Conservation (phyloP, 2,888 invertebrate genomes). For the Steinernema hermaphroditum region DNA sequence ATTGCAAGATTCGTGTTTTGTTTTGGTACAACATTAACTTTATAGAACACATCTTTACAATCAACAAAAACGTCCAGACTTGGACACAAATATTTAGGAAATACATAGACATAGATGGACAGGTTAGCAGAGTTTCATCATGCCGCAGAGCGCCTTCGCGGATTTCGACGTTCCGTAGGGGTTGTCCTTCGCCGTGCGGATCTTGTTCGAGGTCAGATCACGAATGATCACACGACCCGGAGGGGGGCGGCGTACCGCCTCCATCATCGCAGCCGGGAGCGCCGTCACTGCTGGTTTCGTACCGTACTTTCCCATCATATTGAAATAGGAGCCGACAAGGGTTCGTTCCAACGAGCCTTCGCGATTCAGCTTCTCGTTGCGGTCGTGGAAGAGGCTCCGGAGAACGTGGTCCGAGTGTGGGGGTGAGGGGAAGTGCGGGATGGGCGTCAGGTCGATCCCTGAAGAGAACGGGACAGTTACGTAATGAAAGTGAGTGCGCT, state of each 20-base stretch:
- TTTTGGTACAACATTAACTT: no score
- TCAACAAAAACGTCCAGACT: no score
- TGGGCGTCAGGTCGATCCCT: conserved; percentile 23
- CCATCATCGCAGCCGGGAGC: no score
- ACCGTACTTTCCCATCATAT: conserved; percentile 21
- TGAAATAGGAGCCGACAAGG: conserved; percentile 19
- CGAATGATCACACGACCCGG: conserved; percentile 11
- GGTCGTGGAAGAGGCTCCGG: not conserved
- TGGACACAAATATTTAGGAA: no score
- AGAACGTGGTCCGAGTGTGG: conserved; percentile 21
- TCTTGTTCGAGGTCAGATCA: conserved; percentile 10
- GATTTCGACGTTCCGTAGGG: conserved; percentile 21
- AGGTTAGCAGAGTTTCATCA: conserved; percentile 17
- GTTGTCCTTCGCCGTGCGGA: conserved; percentile 15
- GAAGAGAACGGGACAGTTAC: no score
- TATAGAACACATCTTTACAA: no score
- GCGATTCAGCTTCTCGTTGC: not conserved
- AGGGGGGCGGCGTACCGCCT: not conserved
- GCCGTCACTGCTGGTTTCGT: not conserved
- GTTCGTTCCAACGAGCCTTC: not conserved
- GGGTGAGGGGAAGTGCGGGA: conserved; percentile 13
- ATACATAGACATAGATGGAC: not conserved
- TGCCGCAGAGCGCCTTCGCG: conserved; percentile 24
- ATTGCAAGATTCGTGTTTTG: no score
- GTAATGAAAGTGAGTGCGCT: no score